Evolutionary conservation across 2,113 vertebrate genomes (phyloP).

Genomic region (Isurus oxyrinchus): DNA sequence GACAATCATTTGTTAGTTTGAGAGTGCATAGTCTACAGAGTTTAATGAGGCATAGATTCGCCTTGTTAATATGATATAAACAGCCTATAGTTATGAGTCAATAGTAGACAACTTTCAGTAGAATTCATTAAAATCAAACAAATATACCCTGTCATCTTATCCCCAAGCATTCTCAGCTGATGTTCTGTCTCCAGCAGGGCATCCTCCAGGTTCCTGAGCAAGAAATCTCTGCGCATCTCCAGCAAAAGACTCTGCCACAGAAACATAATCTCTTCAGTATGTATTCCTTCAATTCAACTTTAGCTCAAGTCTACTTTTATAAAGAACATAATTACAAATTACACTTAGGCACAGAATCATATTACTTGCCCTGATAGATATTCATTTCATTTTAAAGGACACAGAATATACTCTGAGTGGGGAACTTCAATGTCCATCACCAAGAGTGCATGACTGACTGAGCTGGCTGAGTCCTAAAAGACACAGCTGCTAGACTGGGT

Average conservation of each 20-base stretch:
- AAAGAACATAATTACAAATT: neutral
- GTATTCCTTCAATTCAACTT: neutral
- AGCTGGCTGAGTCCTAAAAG: too few relatives aligned
- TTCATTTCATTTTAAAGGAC: neutral
- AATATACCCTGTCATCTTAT: conserved; percentile 1
- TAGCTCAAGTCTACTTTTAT: neutral
- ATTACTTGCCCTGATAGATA: neutral
- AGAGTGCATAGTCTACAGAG: neutral
- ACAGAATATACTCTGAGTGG: too few relatives aligned
- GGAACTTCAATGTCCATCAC: too few relatives aligned
- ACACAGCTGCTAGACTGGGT: too few relatives aligned
- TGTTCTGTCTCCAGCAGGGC: conserved; percentile 23
- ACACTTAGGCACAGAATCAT: neutral
- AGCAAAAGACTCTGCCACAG: conserved; percentile 4
- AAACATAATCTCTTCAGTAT: neutral
- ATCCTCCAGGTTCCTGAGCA: conserved; percentile 15
- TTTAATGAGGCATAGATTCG: neutral
- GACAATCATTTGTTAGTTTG: neutral
- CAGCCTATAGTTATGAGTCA: neutral
- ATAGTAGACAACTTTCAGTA: neutral
- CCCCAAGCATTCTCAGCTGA: neutral
- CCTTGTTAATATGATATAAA: neutral
- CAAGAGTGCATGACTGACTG: too few relatives aligned
- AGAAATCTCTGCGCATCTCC: conserved; percentile 34
- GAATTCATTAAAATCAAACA: neutral